These are phyloP conservation scores for Dunckerocampus dactyliophorus DNA, from an alignment of 2,113 vertebrate species.

Conservation along the genomic window DNA sequence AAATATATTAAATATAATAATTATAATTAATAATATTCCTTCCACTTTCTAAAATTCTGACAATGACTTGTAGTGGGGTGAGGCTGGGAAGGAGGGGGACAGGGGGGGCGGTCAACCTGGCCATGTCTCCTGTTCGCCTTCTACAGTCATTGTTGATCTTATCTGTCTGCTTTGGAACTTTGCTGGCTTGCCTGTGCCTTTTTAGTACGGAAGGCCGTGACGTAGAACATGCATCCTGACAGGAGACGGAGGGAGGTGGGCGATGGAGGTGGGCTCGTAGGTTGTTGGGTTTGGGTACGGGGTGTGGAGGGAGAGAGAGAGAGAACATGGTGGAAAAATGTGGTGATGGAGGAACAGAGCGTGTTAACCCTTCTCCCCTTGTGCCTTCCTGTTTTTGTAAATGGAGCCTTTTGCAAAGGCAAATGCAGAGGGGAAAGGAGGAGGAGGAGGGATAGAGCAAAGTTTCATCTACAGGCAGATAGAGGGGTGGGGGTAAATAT, in stretches of 20 bases:
- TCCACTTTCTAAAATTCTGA: too few species aligned
- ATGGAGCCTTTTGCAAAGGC: not conserved
- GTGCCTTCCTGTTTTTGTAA: constrained; percentile 55
- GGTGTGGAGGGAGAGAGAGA: not conserved
- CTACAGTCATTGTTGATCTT: constrained; percentile 32
- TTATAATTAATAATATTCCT: too few species aligned
- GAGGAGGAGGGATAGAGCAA: not conserved
- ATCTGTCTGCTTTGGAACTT: constrained; percentile 40
- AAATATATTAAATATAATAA: too few species aligned
- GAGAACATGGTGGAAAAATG: constrained; percentile 36
- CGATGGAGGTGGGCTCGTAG: too few species aligned
- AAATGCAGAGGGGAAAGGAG: not conserved
- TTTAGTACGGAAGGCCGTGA: constrained; percentile 62
- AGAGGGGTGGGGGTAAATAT: constrained; percentile 34
- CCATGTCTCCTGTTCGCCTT: constrained; percentile 10
- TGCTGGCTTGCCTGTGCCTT: constrained; percentile 15
- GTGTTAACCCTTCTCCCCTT: constrained; percentile 30
- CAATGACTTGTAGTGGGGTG: too few species aligned
- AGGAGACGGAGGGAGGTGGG: constrained; percentile 23
- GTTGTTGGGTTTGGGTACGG: too few species aligned
- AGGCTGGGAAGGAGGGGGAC: too few species aligned
- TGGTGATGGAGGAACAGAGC: constrained; percentile 21
- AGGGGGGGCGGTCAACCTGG: not conserved
- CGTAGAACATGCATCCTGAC: constrained; percentile 52
- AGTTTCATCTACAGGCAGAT: constrained; percentile 12